These are phyloP conservation scores for Galerucella pusilla DNA, from an alignment of 2,888 invertebrate species.

Conservation along the genomic window DNA sequence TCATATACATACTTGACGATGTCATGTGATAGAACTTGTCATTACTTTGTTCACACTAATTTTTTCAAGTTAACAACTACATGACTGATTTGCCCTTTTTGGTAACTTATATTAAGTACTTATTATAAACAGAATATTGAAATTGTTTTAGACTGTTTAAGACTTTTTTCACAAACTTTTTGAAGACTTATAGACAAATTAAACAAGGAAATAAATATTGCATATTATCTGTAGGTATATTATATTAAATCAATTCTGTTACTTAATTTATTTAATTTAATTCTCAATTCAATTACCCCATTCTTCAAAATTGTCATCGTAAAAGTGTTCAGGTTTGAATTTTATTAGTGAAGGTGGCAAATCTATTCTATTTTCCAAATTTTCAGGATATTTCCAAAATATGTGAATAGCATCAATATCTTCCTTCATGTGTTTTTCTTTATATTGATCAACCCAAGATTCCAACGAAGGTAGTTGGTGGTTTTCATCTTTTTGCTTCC, in stretches of 20 bases:
- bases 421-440: slow-evolving; percentile 57
- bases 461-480: slow-evolving; percentile 60
- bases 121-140: too few relatives aligned
- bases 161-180: too few relatives aligned
- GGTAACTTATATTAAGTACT: too few relatives aligned
- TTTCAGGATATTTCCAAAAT: slow-evolving; percentile 70
- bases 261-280: slow-evolving; percentile 46
- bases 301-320: slow-evolving; percentile 65
- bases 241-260: neutral
- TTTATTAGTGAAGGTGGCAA: slow-evolving; percentile 73
- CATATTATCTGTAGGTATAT: too few relatives aligned
- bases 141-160: too few relatives aligned
- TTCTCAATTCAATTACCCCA: slow-evolving; percentile 66
- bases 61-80: too few relatives aligned
- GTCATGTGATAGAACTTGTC: too few relatives aligned
- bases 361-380: slow-evolving; percentile 66
- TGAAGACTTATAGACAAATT: too few relatives aligned
- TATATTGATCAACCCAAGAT: slow-evolving; percentile 63
- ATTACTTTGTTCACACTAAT: too few relatives aligned
- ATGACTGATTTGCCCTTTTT: too few relatives aligned
- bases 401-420: slow-evolving; percentile 64
- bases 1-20: too few relatives aligned
- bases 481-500: slow-evolving; percentile 51
- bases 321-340: slow-evolving; percentile 68
- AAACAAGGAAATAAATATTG: too few relatives aligned